Evolutionary conservation across 2,113 vertebrate species (phyloP).

Genomic region (Pelvicachromis taeniatus): DNA sequence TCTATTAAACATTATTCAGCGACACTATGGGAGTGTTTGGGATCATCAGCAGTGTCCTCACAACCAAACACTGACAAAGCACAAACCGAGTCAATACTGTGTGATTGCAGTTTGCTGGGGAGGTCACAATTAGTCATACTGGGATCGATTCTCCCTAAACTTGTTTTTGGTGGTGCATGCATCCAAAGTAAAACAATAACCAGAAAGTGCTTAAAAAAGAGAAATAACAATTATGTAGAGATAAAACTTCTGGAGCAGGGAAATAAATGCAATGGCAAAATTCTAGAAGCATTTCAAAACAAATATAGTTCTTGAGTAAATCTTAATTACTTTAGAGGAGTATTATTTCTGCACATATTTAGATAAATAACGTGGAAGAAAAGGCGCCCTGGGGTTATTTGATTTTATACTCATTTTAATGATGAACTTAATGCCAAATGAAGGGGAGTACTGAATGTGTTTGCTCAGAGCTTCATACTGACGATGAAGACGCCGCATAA

Average conservation of each 20-base stretch:
- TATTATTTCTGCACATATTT: not conserved
- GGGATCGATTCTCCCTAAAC: not conserved
- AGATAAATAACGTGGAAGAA: not conserved
- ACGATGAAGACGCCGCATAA: not conserved
- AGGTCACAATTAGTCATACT: not conserved
- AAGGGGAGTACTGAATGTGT: not conserved
- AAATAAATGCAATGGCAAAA: not conserved
- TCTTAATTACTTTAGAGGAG: not conserved
- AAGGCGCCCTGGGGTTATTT: not conserved
- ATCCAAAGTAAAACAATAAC: not conserved
- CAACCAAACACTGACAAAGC: not conserved
- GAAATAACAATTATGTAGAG: not conserved
- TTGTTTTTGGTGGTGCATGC: not conserved
- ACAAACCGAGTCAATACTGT: not conserved
- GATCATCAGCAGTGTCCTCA: not conserved
- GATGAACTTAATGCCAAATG: not conserved
- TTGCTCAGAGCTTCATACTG: not conserved
- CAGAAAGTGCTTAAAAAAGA: not conserved
- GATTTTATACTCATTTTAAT: not conserved
- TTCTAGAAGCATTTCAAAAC: not conserved
- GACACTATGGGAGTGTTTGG: not conserved
- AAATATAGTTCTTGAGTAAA: not conserved
- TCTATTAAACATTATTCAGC: not conserved
- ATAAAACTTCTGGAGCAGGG: not conserved
- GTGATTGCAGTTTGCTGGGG: not conserved